A percentile compares a stretch with the other conserved stretches of the same genome.
Conservation (phyloP, 2,888 invertebrate genomes). For the Dascillus cervinus region DNA sequence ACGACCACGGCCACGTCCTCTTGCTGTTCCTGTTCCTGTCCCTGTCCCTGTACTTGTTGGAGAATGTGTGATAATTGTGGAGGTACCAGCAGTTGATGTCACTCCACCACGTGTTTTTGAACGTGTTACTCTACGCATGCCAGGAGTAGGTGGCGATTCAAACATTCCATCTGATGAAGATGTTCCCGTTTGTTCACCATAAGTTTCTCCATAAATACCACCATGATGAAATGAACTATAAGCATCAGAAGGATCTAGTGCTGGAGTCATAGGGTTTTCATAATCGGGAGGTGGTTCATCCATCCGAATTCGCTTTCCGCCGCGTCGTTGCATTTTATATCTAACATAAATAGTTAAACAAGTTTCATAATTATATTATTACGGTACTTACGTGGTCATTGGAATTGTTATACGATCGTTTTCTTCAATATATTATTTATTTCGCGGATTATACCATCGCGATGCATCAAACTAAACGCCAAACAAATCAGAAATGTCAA, state of each 20-base stretch:
- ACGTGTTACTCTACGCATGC: slow-evolving; percentile 58
- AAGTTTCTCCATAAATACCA: slow-evolving; percentile 31
- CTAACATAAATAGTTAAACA: too few relatives aligned
- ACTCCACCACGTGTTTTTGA: slow-evolving; percentile 47
- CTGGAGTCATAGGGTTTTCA: slow-evolving; percentile 59
- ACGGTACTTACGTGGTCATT: too few relatives aligned
- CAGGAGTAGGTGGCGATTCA: slow-evolving; percentile 51
- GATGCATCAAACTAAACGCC: too few relatives aligned
- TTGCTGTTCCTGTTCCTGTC: slow-evolving; percentile 19
- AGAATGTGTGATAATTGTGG: slow-evolving; percentile 42
- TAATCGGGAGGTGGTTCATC: slow-evolving; percentile 87
- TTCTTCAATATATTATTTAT: too few relatives aligned
- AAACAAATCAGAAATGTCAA: too few relatives aligned
- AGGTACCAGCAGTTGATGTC: slow-evolving; percentile 22
- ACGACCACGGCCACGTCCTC: slow-evolving; percentile 44
- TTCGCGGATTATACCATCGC: too few relatives aligned
- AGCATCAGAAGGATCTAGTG: slow-evolving; percentile 46
- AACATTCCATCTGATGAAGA: slow-evolving; percentile 38
- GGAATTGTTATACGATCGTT: too few relatives aligned
- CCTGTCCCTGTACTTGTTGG: slow-evolving; percentile 34
- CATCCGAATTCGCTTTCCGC: slow-evolving; percentile 88
- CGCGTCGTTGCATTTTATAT: slow-evolving; percentile 81
- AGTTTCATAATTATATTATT: too few relatives aligned
- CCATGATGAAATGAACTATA: slow-evolving; percentile 37
- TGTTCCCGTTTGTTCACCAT: slow-evolving; percentile 33